A percentile compares a stretch with the other conserved stretches of the same genome.
Conservation (phyloP, 2,113 vertebrate species). For the Cryptomyrus ogoouensis region DNA sequence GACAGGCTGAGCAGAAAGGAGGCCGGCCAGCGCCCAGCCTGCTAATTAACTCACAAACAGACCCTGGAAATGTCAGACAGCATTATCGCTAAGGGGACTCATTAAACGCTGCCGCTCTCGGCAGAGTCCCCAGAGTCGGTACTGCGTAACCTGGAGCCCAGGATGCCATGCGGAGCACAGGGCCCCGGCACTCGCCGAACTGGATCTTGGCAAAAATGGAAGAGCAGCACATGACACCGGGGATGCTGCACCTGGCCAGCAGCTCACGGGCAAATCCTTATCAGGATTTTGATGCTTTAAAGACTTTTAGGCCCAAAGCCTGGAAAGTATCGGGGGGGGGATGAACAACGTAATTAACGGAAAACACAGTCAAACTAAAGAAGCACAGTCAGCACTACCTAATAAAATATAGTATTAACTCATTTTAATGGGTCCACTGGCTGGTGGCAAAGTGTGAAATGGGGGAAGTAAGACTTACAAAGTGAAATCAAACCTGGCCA, state of each 20-base stretch:
- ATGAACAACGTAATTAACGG: not conserved
- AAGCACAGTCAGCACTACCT: not conserved
- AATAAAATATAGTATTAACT: not conserved
- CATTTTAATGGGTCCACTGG: not conserved
- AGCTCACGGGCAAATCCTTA: not conserved
- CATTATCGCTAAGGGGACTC: slow-evolving; percentile 50
- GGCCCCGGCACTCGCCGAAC: not conserved
- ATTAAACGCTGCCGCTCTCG: slow-evolving; percentile 49
- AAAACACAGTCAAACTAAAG: not conserved
- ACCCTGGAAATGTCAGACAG: slow-evolving; percentile 53
- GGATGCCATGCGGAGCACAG: not conserved
- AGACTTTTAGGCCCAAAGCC: not conserved
- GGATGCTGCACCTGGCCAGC: not conserved
- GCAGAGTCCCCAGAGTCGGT: slow-evolving; percentile 31
- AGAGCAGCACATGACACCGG: not conserved
- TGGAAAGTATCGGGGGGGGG: not conserved
- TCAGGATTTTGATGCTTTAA: not conserved
- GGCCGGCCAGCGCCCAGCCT: slow-evolving; percentile 30
- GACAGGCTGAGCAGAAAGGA: slow-evolving; percentile 13
- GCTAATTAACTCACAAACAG: slow-evolving; percentile 38
- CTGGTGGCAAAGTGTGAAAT: not conserved
- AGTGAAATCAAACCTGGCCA: not conserved
- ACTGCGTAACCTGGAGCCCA: slow-evolving; percentile 4
- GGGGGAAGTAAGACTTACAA: not conserved
- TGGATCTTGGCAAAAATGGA: not conserved